A percentile compares a stretch with the other conserved stretches of the same genome.
phyloP scores from a whole-genome alignment of 2,113 vertebrate species.

The Poecile atricapillus region DNA sequence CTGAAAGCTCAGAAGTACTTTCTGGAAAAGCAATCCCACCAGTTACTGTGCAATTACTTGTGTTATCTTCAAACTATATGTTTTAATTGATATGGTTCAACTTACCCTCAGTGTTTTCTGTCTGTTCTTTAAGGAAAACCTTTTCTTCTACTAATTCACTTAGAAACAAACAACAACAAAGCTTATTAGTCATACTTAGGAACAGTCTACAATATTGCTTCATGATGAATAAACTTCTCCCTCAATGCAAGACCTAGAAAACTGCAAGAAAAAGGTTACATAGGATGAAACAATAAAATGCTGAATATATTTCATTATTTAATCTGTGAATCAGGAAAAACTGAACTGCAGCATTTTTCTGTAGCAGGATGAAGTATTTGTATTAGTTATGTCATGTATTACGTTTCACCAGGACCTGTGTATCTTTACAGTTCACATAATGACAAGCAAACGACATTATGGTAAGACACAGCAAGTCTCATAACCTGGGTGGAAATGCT shows the following conservation, averaged over 20 bases:
- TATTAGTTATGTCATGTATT: neutral
- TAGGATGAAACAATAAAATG: neutral
- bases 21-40: constrained; percentile 70
- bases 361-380: neutral
- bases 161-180: constrained; percentile 70
- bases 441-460: neutral
- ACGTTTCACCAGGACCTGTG: neutral
- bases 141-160: constrained; percentile 86
- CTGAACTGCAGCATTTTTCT: neutral
- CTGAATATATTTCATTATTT: neutral
- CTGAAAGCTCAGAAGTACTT: constrained; percentile 62
- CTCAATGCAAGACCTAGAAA: constrained; percentile 20
- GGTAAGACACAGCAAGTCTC: neutral
- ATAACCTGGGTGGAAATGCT: neutral
- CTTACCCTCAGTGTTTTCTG: constrained; percentile 85
- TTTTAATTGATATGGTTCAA: neutral
- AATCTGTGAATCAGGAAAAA: neutral
- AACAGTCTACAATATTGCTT: constrained; percentile 28
- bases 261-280: constrained; percentile 16
- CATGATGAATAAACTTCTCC: constrained; percentile 40
- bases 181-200: constrained; percentile 61
- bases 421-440: neutral
- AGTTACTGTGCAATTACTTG: constrained; percentile 20
- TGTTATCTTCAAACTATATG: neutral
- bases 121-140: constrained; percentile 72